These are phyloP conservation scores for Dichetophora obliterata DNA, from an alignment of 2,888 invertebrate species.

Conservation along the genomic window DNA sequence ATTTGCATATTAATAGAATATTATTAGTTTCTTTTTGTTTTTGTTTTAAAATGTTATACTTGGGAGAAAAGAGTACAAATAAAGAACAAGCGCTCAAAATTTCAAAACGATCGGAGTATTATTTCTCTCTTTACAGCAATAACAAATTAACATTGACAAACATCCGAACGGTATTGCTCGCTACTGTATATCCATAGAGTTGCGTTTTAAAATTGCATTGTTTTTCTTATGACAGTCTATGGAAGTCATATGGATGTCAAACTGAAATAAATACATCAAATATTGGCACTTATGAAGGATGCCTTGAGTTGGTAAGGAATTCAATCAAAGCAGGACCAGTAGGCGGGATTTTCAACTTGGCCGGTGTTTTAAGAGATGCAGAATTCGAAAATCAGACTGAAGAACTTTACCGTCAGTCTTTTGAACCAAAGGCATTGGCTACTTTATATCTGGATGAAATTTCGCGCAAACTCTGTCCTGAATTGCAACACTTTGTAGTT, in stretches of 20 bases:
- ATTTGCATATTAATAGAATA: too few species aligned
- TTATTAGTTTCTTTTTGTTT: too few species aligned
- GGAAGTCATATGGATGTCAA: constrained; percentile 79
- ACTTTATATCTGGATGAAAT: constrained; percentile 75
- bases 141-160: too few species aligned
- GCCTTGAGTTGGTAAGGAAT: not conserved
- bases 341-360: constrained; percentile 6
- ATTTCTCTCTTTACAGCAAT: too few species aligned
- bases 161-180: too few species aligned
- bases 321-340: not conserved
- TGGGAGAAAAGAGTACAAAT: too few species aligned
- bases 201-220: not conserved
- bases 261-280: constrained; percentile 80
- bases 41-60: too few species aligned
- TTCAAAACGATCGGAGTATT: too few species aligned
- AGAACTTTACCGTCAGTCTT: constrained; percentile 80
- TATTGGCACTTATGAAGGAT: constrained; percentile 70
- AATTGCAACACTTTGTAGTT: constrained; percentile 82
- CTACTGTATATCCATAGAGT: too few species aligned
- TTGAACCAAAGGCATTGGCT: constrained; percentile 85
- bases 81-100: too few species aligned
- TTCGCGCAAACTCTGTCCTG: constrained; percentile 73
- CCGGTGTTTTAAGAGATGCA: not conserved
- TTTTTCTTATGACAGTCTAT: constrained; percentile 75
- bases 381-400: not conserved